Evolutionary conservation across 1,140 invertebrate genomes (phyloP).

Genomic region (Rhynchophorus ferrugineus): DNA sequence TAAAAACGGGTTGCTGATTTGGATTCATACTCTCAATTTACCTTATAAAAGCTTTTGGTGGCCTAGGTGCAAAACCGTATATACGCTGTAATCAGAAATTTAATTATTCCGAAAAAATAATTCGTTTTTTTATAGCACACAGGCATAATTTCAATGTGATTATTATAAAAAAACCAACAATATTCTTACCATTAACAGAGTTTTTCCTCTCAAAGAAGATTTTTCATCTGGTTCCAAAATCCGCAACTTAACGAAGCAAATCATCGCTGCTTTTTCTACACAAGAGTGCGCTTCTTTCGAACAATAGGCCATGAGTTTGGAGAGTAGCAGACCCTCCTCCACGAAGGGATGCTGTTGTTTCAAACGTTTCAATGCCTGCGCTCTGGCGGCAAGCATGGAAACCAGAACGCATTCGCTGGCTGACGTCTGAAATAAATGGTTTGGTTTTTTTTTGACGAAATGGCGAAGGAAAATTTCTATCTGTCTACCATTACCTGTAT

Average conservation of each 20-base stretch:
- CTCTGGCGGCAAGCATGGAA: slow-evolving; percentile 88
- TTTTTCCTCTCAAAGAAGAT: slow-evolving; percentile 81
- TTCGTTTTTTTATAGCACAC: too few relatives aligned
- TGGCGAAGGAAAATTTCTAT: background rate
- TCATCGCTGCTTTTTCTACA: slow-evolving; percentile 99
- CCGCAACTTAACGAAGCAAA: slow-evolving; percentile 92
- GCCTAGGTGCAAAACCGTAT: too few relatives aligned
- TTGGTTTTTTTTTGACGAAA: background rate
- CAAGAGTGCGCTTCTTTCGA: slow-evolving; percentile 96
- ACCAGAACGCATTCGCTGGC: slow-evolving; percentile 97
- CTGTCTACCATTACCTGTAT: slow-evolving; percentile 61
- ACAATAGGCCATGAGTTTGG: slow-evolving; percentile 93
- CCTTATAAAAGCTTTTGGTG: too few relatives aligned
- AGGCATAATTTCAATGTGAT: too few relatives aligned
- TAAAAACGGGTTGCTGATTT: too few relatives aligned
- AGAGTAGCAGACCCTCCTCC: slow-evolving; percentile 89
- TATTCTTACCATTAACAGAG: slow-evolving; percentile 67
- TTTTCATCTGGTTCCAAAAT: slow-evolving; percentile 95
- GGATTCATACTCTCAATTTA: too few relatives aligned
- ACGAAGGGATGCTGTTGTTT: slow-evolving; percentile 85
- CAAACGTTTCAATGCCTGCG: slow-evolving; percentile 83
- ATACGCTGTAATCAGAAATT: too few relatives aligned
- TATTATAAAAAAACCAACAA: too few relatives aligned
- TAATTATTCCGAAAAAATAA: too few relatives aligned
- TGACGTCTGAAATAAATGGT: slow-evolving; percentile 70